Evolutionary conservation across 2,797 vertebrate species (phyloP).

Genomic region (Dicrostonyx torquatus): DNA sequence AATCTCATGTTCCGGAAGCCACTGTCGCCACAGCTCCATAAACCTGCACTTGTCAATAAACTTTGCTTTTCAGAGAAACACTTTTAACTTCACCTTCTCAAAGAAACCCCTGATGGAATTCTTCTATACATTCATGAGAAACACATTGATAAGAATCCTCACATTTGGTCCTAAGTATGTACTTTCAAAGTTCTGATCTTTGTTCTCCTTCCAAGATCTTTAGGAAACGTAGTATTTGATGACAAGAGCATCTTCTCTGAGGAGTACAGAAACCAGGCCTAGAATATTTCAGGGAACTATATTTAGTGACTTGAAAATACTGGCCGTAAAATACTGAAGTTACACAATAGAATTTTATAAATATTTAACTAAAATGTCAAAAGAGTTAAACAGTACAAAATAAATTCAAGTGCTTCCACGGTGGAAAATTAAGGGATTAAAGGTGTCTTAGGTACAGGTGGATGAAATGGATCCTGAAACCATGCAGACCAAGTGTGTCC

Average conservation of each 20-base stretch:
- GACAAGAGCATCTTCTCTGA: neutral
- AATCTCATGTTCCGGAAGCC: neutral
- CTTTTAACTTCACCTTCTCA: constrained; percentile 7
- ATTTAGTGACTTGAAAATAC: constrained; percentile 37
- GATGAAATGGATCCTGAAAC: neutral
- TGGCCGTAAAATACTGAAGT: constrained; percentile 16
- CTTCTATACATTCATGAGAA: neutral
- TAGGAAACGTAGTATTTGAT: neutral
- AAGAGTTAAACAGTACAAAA: neutral
- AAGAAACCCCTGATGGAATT: neutral
- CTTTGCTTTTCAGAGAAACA: neutral
- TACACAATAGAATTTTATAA: constrained; percentile 7
- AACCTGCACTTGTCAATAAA: neutral
- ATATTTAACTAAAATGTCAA: constrained; percentile 34
- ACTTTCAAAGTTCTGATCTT: constrained; percentile 22
- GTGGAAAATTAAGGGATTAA: neutral
- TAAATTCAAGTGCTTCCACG: neutral
- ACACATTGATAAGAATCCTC: neutral
- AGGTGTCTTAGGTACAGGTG: neutral
- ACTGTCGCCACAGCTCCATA: neutral
- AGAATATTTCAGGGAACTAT: neutral
- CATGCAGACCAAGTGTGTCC: neutral
- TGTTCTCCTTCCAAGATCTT: neutral
- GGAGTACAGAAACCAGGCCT: neutral
- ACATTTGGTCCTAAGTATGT: neutral